Evolutionary conservation across 2,888 invertebrate genomes (phyloP), one percentile per base, ranked within the genome.

Genomic region (Ethmia dodecea): DNA sequence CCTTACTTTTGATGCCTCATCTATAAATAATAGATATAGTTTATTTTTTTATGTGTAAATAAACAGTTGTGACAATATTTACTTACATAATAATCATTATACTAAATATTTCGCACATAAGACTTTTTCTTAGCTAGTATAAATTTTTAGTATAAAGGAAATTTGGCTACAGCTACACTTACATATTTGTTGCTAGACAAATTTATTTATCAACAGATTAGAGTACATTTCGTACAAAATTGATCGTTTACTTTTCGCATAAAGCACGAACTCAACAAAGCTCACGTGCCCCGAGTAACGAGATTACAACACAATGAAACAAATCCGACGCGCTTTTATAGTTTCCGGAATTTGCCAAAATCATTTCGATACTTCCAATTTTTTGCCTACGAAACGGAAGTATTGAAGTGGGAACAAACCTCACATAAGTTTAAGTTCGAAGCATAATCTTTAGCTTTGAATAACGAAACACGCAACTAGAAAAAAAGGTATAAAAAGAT

Each of bases 271-370:
- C 72, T 39, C 49, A 60, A 71, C 61, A 62, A 68, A 61, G 69
- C 70, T 68, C 84, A 83, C 83, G 84, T 81, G 83, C 80, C 72
- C 60, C 47, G 37, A 49, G 61, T 66, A 74, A 81, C 64, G 70
- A 69, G 78, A 77, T 79, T 78, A 80, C 44, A 47, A 52, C 50
- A 73, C 64, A 75, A 74, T 66, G 49, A 51, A 52, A 52, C 51
- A 54, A 60, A 60, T 62, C 56, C 46, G 52, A 66, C 60, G 57
- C 64, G 47, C 55, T 69, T 63, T 67, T 63, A 75, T 67, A 62
- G 72, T 73, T 73, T 77, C 73, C 78, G 71, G 72, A 75, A 74
- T 76, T 54, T 44, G 52, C 57, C 52, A 50, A 61, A 67, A 59
- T 43, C 44, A 45, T 49, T 48, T 42, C 42, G 50, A 56, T 62